Conservation (phyloP, 2,113 vertebrate genomes). For the Antechinus stuartii region DNA sequence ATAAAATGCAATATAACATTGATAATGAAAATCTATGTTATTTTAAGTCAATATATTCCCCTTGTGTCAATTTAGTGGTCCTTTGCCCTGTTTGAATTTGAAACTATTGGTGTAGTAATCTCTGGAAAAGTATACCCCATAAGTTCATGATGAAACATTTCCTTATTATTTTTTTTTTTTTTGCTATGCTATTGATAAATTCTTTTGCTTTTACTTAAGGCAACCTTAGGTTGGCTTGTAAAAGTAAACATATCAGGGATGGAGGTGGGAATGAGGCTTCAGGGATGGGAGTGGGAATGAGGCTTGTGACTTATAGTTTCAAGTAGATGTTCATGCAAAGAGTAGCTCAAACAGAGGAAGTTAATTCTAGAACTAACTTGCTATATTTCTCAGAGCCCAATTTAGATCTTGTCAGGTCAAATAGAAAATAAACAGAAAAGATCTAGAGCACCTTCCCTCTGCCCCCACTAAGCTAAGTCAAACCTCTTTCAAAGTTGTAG, state of each 20-base stretch:
- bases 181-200: not conserved
- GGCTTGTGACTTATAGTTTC: not conserved
- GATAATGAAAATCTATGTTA: not conserved
- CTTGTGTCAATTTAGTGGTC: not conserved
- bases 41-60: not conserved
- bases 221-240: not conserved
- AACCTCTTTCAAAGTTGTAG: not conserved
- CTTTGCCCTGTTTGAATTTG: not conserved
- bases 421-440: conserved; percentile 41
- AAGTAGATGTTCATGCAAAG: not conserved
- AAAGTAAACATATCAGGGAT: not conserved
- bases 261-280: not conserved
- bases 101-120: not conserved
- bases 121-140: not conserved
- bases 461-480: not conserved
- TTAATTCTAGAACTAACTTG: not conserved
- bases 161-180: not conserved
- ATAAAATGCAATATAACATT: not conserved
- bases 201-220: not conserved
- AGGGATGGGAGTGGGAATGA: not conserved
- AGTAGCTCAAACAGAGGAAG: not conserved
- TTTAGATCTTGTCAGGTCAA: not conserved
- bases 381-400: not conserved
- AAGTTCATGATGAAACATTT: not conserved
- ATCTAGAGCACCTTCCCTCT: not conserved